Conservation (phyloP, 2,888 invertebrate species). For the Andrena hattorfiana region DNA sequence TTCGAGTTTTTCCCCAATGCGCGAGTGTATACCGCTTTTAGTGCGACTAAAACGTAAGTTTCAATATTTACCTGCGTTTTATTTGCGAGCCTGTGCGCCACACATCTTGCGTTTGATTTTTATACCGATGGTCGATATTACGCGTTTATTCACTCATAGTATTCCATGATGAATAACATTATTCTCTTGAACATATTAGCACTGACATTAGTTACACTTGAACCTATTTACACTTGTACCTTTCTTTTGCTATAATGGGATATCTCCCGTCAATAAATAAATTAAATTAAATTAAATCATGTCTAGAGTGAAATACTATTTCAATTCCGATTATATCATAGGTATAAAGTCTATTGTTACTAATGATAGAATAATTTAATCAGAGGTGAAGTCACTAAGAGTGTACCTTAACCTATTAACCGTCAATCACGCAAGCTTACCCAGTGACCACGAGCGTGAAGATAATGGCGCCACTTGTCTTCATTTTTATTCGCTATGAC, state of each 20-base stretch:
- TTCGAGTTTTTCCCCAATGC: slow-evolving; percentile 1
- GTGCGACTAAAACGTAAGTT: background rate
- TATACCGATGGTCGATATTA: slow-evolving; percentile 14
- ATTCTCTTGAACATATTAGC: background rate
- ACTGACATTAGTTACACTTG: too few species aligned
- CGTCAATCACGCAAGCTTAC: slow-evolving; percentile 13
- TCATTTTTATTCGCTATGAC: background rate
- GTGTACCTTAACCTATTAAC: background rate
- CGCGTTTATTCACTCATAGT: slow-evolving; percentile 8
- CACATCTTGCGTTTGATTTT: background rate
- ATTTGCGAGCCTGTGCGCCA: background rate
- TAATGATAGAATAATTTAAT: background rate
- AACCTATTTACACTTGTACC: too few species aligned
- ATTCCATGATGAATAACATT: slow-evolving; percentile 7
- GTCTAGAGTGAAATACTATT: too few species aligned
- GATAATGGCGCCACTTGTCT: slow-evolving; percentile 2
- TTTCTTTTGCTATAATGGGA: too few species aligned
- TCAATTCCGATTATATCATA: too few species aligned
- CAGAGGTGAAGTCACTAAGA: background rate
- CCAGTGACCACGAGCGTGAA: background rate
- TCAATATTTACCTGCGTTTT: slow-evolving; percentile 11
- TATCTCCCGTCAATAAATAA: too few species aligned
- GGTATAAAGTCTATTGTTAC: too few species aligned
- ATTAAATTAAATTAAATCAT: too few species aligned
- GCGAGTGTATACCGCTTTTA: background rate